Base-by-base conservation (phyloP, 2,113 vertebrate genomes). In the Balaeniceps rex region DNA sequence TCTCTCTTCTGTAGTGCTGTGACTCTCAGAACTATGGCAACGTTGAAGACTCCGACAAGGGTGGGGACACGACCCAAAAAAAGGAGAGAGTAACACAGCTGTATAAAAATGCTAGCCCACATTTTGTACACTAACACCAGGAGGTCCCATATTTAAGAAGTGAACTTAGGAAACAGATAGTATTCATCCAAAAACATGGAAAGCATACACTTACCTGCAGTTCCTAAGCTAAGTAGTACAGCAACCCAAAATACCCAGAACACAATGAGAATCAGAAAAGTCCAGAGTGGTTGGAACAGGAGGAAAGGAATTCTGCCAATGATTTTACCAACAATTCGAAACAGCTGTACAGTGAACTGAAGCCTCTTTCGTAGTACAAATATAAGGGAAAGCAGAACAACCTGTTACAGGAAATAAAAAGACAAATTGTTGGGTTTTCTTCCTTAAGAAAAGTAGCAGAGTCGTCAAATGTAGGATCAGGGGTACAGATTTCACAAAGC, bases 231-330 rank as follows among this genome's bases (percentile, higher is more conserved):
- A 51, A 98, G 98, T 14, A 99, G 94, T 34, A 98, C 97, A 66
- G 98, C 97, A 83, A 98, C 96, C 98, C 98, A 99, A 80, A 98
- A 97, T 17, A 98, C 44, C 98, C 98, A 99, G 97, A 98, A 98
- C 51, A 96, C 58, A 38, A 97, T 19, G 25, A 98, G 98, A 93
- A 98, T 95, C 68, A 97, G 51, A 28, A 98, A 98, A 7, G 98
- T 98, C 98, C 98, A 98, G 68, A 98, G 42, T 2, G 98, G 98
- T 9, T 98, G 98, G 61, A 98, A 88, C 19, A 98, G 74, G 69
- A 99, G 95, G 80, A 98, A 96, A 44, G 98, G 98, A 75, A 97
- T 96, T 54, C 74, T 93, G 71, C 96, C 89, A 81, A 98, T 96
- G 88, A 96, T 93, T 96, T 98, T 98, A 57, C 91, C 98, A 58